Evolutionary conservation across 1,140 invertebrate genomes (phyloP).

Genomic region (Batillaria attramentaria): DNA sequence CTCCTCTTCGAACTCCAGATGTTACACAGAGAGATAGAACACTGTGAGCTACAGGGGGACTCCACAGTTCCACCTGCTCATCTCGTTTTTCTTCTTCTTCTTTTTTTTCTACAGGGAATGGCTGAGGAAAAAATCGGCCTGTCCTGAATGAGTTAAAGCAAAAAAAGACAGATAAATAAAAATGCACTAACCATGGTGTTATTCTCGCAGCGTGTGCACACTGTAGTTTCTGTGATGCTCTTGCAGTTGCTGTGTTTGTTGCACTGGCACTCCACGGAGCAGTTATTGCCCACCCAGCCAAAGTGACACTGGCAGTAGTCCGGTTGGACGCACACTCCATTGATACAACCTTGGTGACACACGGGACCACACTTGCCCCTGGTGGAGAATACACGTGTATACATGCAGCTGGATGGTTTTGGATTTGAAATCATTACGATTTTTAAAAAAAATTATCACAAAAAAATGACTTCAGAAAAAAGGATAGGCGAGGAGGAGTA

Average conservation of each 20-base stretch:
- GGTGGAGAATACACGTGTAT: no score
- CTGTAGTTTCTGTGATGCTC: conserved; percentile 85
- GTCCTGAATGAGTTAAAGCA: neutral
- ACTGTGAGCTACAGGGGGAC: no score
- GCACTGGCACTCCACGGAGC: conserved; percentile 93
- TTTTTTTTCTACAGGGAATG: neutral
- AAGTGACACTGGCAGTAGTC: conserved; percentile 92
- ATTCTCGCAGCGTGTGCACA: conserved; percentile 89
- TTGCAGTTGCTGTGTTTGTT: conserved; percentile 94
- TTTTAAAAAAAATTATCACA: no score
- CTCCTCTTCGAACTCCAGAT: no score
- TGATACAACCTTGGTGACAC: conserved; percentile 90
- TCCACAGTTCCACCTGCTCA: no score
- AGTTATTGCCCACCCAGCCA: conserved; percentile 94
- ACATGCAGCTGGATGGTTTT: no score
- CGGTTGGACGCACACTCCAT: conserved; percentile 88
- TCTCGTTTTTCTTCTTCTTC: neutral
- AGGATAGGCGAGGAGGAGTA: no score
- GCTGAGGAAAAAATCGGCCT: no score
- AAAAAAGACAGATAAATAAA: neutral
- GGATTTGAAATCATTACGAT: no score
- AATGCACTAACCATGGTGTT: conserved; percentile 83
- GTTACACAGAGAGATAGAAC: no score
- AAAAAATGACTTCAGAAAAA: no score
- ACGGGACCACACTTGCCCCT: conserved; percentile 82